Evolutionary conservation across 2,113 vertebrate genomes (phyloP).

Genomic region (Taurulus bubalis): DNA sequence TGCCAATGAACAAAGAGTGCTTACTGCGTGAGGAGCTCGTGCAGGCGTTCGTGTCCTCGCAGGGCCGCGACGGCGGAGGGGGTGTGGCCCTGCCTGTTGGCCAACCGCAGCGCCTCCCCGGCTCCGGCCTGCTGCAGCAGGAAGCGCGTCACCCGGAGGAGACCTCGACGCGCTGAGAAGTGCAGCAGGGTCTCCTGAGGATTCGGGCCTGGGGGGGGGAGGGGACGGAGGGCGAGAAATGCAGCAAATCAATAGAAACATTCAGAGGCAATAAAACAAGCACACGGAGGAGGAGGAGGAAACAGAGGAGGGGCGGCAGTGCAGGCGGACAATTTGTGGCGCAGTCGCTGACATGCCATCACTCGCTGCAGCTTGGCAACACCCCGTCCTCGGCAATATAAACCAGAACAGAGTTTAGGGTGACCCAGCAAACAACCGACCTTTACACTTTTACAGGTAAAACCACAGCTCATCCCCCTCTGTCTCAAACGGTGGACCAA

Average conservation of each 20-base stretch:
- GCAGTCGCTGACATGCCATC: conserved; percentile 36
- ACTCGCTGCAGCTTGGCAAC: conserved; percentile 60
- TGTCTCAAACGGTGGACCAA: background rate
- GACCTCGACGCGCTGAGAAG: conserved; percentile 91
- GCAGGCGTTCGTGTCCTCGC: conserved; percentile 86
- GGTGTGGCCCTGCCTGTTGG: conserved; percentile 91
- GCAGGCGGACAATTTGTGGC: conserved; percentile 4
- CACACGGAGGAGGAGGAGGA: background rate
- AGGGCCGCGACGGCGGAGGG: conserved; percentile 87
- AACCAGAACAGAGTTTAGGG: conserved; percentile 28
- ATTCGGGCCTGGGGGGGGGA: conserved; percentile 80
- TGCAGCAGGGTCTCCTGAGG: conserved; percentile 95
- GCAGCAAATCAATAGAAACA: conserved; percentile 17
- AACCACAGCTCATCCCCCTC: conserved; percentile 9
- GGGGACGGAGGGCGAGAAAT: conserved; percentile 20
- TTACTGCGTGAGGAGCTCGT: conserved; percentile 89
- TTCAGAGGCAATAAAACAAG: background rate
- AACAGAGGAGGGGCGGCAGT: background rate
- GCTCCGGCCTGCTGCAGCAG: conserved; percentile 91
- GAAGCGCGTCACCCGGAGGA: conserved; percentile 87
- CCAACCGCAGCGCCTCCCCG: conserved; percentile 86
- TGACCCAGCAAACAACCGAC: conserved; percentile 22
- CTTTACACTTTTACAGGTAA: conserved; percentile 33
- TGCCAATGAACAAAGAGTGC: background rate
- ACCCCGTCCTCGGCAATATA: conserved; percentile 15